A percentile compares a stretch with the other conserved stretches of the same genome.
Conservation (phyloP, 2,797 vertebrate genomes). For the Enteromius fasciolatus region DNA sequence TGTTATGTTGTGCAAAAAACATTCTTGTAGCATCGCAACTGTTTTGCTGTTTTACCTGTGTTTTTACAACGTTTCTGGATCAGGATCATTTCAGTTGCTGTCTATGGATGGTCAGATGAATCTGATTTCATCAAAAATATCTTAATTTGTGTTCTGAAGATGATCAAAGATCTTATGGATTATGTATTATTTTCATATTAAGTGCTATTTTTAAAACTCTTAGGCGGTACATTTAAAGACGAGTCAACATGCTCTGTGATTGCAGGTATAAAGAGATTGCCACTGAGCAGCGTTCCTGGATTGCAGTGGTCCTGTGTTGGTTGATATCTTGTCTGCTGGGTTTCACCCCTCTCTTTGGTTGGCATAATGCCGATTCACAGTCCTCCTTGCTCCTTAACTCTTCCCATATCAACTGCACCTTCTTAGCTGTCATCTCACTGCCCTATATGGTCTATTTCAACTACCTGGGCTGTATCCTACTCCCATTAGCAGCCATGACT, state of each 20-base stretch:
- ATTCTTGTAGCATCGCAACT: too few species aligned
- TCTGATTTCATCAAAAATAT: too few species aligned
- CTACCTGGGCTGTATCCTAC: conserved; percentile 80
- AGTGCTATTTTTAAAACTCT: background rate
- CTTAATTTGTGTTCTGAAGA: too few species aligned
- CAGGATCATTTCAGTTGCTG: too few species aligned
- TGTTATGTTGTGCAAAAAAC: too few species aligned
- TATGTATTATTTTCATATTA: background rate
- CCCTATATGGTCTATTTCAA: conserved; percentile 86
- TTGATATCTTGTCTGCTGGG: conserved; percentile 80
- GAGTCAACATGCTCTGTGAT: background rate
- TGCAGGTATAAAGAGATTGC: conserved; percentile 81
- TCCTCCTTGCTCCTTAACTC: conserved; percentile 21
- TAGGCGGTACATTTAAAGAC: too few species aligned
- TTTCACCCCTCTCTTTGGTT: conserved; percentile 85
- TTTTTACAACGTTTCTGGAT: too few species aligned
- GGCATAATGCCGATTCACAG: conserved; percentile 65
- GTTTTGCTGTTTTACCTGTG: too few species aligned
- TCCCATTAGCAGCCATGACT: conserved; percentile 81
- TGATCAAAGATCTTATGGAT: too few species aligned
- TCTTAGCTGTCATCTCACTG: conserved; percentile 78
- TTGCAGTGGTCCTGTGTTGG: conserved; percentile 82
- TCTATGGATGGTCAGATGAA: too few species aligned
- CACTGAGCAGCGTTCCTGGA: conserved; percentile 75
- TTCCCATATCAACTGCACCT: conserved; percentile 66